Percentiles rank a stretch among this genome's conserved stretches.
phyloP scores from a whole-genome alignment of 2,888 invertebrate species.

The Tipula confusa region DNA sequence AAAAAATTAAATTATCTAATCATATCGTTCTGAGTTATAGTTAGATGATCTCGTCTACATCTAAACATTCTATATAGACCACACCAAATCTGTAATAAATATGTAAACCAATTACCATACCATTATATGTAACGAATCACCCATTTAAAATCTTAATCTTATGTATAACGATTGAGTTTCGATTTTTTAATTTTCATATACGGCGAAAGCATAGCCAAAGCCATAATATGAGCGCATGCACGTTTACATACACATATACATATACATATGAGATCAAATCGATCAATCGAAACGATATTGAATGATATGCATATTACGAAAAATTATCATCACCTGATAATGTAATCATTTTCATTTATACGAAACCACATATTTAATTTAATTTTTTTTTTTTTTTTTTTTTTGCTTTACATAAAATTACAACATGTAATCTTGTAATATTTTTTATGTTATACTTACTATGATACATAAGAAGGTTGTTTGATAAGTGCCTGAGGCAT shows the following conservation, averaged over 20 bases:
- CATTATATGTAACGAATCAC: background rate
- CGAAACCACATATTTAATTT: background rate
- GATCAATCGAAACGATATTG: background rate
- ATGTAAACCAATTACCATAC: background rate
- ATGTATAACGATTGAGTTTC: background rate
- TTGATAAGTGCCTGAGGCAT: too few relatives aligned
- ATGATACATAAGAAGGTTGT: too few relatives aligned
- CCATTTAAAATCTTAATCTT: background rate
- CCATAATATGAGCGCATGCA: background rate
- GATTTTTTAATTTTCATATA: background rate
- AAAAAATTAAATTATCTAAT: background rate
- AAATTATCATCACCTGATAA: constrained; percentile 20
- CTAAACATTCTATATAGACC: background rate
- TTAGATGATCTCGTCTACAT: background rate
- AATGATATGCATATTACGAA: background rate
- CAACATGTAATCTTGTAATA: background rate
- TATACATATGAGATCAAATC: background rate
- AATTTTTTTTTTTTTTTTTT: background rate
- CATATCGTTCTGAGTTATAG: too few relatives aligned
- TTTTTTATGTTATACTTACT: background rate
- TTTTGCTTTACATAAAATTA: background rate
- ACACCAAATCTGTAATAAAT: background rate
- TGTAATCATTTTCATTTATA: background rate
- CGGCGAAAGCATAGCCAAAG: background rate
- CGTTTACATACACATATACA: too few relatives aligned